A percentile compares a stretch with the other conserved stretches of the same genome.
Conservation (phyloP, 2,113 vertebrate genomes). For the Tiliqua scincoides region DNA sequence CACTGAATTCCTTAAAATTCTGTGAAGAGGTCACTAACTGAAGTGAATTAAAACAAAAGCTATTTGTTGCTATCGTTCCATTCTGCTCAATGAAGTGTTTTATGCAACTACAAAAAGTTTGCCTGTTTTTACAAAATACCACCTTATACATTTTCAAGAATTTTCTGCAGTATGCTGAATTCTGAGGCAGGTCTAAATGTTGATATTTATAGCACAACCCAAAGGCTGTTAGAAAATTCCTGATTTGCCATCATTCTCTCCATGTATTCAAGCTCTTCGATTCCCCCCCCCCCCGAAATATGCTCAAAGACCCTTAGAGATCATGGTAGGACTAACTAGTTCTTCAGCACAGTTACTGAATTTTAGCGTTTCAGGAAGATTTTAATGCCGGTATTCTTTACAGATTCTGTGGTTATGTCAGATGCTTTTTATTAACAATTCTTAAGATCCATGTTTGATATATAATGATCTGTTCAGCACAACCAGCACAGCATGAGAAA, state of each 20-base stretch:
- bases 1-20: not conserved
- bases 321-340: not conserved
- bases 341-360: not conserved
- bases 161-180: not conserved
- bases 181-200: not conserved
- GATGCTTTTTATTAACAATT: not conserved
- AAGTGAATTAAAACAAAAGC: not conserved
- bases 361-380: not conserved
- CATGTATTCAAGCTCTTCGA: not conserved
- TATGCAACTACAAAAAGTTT: not conserved
- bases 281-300: not conserved
- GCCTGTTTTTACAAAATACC: not conserved
- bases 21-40: not conserved
- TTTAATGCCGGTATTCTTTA: not conserved
- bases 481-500: not conserved
- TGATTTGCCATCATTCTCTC: not conserved
- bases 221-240: not conserved
- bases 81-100: not conserved
- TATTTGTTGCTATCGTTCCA: not conserved
- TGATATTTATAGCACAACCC: not conserved
- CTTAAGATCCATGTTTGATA: not conserved
- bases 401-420: not conserved
- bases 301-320: not conserved
- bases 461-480: not conserved
- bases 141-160: not conserved